Conservation (phyloP, 35 echinoderm and acorn worm genomes). For the Lytechinus variegatus region DNA sequence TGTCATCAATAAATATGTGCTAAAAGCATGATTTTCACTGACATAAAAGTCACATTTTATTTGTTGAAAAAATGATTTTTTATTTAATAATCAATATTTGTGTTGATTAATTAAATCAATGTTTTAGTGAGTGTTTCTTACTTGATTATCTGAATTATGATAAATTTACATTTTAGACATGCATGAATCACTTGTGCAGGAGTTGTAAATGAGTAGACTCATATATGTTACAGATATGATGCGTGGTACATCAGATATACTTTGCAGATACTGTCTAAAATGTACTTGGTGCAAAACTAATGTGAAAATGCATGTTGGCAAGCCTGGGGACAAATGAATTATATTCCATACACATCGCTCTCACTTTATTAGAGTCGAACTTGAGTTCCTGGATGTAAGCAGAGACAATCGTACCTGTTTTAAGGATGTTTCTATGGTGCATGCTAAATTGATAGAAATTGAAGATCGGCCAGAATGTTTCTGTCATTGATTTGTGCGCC, state of each 20-base stretch:
- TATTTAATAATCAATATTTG: too few species aligned
- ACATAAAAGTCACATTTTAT: too few species aligned
- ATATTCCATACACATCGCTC: neutral
- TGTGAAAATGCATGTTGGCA: neutral
- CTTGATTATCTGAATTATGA: too few species aligned
- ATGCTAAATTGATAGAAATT: constrained; percentile 7
- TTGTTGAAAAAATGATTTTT: too few species aligned
- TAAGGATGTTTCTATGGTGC: neutral
- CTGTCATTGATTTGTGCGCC: neutral
- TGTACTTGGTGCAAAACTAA: neutral
- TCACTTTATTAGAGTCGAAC: neutral
- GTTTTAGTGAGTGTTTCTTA: too few species aligned
- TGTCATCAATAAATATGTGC: too few species aligned
- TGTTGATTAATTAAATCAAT: too few species aligned
- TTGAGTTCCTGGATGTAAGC: neutral
- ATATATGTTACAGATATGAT: neutral
- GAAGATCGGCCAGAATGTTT: neutral
- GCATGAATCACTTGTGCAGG: too few species aligned
- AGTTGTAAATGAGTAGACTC: neutral
- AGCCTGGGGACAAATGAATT: constrained; percentile 1
- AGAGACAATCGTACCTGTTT: neutral
- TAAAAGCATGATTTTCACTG: too few species aligned
- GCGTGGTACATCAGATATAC: neutral
- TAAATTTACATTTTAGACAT: too few species aligned
- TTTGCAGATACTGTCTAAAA: neutral